These are phyloP conservation scores for Stegodyphus dumicola DNA, from an alignment of 1,140 invertebrate genomes.

Conservation along the genomic window DNA sequence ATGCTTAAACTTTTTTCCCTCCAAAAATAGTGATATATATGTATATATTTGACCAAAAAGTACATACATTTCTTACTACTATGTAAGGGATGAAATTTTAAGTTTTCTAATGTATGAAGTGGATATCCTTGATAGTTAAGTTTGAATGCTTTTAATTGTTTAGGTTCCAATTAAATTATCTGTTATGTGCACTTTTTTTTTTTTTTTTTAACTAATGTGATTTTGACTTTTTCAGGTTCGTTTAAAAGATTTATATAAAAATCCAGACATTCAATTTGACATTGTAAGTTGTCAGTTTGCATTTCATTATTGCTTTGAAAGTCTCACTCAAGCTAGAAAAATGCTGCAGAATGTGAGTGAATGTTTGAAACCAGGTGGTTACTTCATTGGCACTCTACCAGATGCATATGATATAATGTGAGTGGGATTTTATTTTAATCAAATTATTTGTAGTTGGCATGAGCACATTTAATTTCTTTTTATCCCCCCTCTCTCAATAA, in stretches of 20 bases:
- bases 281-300: constrained; percentile 97
- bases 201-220: background rate
- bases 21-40: too few relatives aligned
- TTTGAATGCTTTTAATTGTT: background rate
- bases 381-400: constrained; percentile 96
- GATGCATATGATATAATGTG: constrained; percentile 92
- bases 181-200: constrained; percentile 4
- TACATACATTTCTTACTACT: too few relatives aligned
- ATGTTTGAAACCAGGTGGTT: constrained; percentile 87
- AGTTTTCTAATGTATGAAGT: too few relatives aligned
- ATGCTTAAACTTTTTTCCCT: too few relatives aligned
- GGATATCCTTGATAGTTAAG: too few relatives aligned
- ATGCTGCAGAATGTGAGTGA: constrained; percentile 95
- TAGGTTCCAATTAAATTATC: constrained; percentile 15
- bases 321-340: constrained; percentile 86
- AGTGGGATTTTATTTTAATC: constrained; percentile 65
- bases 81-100: too few relatives aligned
- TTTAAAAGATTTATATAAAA: constrained; percentile 78
- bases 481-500: too few relatives aligned
- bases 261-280: constrained; percentile 84
- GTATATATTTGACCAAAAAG: too few relatives aligned
- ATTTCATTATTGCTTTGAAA: constrained; percentile 86
- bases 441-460: too few relatives aligned
- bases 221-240: constrained; percentile 70
- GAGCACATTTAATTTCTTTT: too few relatives aligned